These are phyloP conservation scores for Ramphastos sulfuratus DNA, from an alignment of 2,113 vertebrate genomes.

Conservation along the genomic window DNA sequence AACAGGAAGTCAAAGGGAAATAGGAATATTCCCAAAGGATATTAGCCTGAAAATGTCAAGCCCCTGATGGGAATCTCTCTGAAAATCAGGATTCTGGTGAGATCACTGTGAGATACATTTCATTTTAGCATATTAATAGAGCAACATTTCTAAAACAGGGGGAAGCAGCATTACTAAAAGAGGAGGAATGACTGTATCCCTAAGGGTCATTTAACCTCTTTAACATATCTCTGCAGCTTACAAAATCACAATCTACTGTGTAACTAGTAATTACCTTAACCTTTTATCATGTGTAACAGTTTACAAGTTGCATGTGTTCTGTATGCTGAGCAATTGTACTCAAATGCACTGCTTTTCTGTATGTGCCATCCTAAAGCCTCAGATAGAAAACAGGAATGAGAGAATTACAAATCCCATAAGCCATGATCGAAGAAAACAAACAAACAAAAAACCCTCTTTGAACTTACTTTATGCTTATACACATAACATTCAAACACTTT, in stretches of 20 bases:
- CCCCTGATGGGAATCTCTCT: background rate
- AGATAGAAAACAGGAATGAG: slow-evolving; percentile 4
- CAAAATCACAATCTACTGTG: background rate
- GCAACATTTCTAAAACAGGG: background rate
- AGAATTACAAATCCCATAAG: background rate
- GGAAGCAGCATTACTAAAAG: background rate
- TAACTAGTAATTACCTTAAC: background rate
- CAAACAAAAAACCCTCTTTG: background rate
- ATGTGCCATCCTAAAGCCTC: background rate
- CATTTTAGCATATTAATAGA: slow-evolving; percentile 5
- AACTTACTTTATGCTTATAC: background rate
- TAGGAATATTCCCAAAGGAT: slow-evolving; percentile 18
- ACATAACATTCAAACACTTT: slow-evolving; percentile 35
- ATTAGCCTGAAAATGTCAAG: background rate
- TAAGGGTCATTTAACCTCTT: background rate
- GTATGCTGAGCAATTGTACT: background rate
- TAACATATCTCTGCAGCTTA: background rate
- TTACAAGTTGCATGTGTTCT: background rate
- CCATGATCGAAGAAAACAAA: background rate
- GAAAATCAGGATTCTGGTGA: background rate
- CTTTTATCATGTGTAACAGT: background rate
- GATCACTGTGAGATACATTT: background rate
- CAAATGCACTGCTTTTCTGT: background rate
- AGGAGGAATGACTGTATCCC: background rate
- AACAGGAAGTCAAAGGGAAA: slow-evolving; percentile 29